phyloP scores from a whole-genome alignment of 1,140 invertebrate species.

The Microvelia longipes region DNA sequence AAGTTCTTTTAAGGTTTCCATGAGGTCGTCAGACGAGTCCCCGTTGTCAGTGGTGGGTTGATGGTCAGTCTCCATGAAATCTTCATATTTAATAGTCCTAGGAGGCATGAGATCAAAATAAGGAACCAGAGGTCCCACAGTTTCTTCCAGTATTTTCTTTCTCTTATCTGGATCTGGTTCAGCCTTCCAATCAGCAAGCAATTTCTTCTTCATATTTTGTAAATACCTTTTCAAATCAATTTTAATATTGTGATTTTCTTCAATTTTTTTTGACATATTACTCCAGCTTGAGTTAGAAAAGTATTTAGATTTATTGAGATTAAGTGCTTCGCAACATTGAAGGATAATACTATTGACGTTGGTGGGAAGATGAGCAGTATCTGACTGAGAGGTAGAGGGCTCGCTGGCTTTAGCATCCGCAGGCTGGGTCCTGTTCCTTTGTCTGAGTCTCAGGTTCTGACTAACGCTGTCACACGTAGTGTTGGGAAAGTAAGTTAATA shows the following conservation, averaged over 20 bases:
- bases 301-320: neutral
- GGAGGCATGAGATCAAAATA: conserved; percentile 7
- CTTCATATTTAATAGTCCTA: neutral
- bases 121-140: neutral
- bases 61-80: neutral
- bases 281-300: neutral
- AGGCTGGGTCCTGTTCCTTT: neutral
- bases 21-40: neutral
- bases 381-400: neutral
- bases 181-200: neutral
- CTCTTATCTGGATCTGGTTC: neutral
- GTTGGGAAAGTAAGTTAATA: conserved; percentile 5
- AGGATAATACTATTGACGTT: neutral
- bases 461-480: neutral
- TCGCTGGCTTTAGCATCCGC: neutral
- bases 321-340: neutral
- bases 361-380: too few relatives aligned
- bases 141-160: neutral
- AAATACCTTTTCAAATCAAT: conserved; percentile 3
- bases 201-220: neutral
- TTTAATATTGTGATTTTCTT: neutral
- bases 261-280: neutral
- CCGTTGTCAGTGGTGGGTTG: neutral
- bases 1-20: neutral
- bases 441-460: neutral